These are phyloP conservation scores for Epinephelus awoara DNA, from an alignment of 2,797 vertebrate genomes.

Conservation along the genomic window DNA sequence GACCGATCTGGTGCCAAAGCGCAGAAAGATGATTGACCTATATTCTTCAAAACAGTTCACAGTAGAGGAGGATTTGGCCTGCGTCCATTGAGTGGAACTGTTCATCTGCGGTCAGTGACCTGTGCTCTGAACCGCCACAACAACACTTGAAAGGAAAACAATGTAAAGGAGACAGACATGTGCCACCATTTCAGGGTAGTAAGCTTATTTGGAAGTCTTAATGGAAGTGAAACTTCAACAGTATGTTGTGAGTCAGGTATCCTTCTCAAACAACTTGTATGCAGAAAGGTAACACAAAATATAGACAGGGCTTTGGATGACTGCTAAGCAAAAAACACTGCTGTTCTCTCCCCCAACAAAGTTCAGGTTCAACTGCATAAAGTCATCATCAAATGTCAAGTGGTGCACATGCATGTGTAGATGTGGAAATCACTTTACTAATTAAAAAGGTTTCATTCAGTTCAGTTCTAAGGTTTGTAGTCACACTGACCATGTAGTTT, in stretches of 20 bases:
- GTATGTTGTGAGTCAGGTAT: background rate
- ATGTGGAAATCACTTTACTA: background rate
- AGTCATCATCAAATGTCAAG: background rate
- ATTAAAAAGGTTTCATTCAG: background rate
- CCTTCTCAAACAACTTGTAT: background rate
- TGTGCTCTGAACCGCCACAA: background rate
- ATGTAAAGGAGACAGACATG: background rate
- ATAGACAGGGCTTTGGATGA: background rate
- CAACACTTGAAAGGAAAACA: constrained; percentile 7
- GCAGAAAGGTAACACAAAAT: background rate
- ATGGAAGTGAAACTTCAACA: background rate
- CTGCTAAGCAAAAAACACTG: background rate
- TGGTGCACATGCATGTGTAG: background rate
- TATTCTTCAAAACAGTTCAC: constrained; percentile 33
- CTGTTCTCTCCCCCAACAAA: background rate
- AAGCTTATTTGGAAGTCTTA: background rate
- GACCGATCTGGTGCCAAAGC: constrained; percentile 52
- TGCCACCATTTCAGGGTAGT: background rate
- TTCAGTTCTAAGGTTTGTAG: background rate
- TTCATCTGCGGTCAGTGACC: constrained; percentile 60
- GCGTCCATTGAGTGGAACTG: constrained; percentile 26
- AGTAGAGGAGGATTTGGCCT: constrained; percentile 40
- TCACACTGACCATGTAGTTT: too few species aligned
- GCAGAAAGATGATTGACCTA: background rate
- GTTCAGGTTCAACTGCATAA: background rate